phyloP scores from a whole-genome alignment of 1,140 invertebrate genomes.

The Hermetia illucens region DNA sequence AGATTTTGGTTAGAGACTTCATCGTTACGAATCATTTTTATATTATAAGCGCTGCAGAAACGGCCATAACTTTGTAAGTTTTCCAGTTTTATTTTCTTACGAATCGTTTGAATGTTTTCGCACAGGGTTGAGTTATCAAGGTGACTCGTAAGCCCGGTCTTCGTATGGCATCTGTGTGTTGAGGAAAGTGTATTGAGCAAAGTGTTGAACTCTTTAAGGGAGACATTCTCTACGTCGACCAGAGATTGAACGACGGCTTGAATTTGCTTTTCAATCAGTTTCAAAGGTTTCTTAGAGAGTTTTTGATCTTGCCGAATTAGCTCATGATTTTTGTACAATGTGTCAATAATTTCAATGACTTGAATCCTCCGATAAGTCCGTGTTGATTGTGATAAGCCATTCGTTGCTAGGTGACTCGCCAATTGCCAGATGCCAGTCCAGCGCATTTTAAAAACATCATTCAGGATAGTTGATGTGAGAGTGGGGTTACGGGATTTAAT shows the following conservation, averaged over 20 bases:
- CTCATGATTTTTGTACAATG: slow-evolving; percentile 35
- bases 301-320: slow-evolving; percentile 6
- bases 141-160: slow-evolving; percentile 3
- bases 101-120: slow-evolving; percentile 19
- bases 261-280: slow-evolving; percentile 9
- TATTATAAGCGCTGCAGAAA: slow-evolving; percentile 22
- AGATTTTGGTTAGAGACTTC: too few relatives aligned
- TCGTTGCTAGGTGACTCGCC: slow-evolving; percentile 4
- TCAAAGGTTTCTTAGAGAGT: slow-evolving; percentile 4
- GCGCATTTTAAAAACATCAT: slow-evolving; percentile 9
- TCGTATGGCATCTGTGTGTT: not conserved
- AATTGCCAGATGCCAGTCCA: slow-evolving; percentile 9
- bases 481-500: slow-evolving; percentile 10
- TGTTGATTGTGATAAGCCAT: slow-evolving; percentile 30
- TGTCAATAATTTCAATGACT: slow-evolving; percentile 35
- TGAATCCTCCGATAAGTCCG: slow-evolving; percentile 38
- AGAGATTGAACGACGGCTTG: not conserved
- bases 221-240: slow-evolving; percentile 1
- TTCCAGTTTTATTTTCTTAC: slow-evolving; percentile 13
- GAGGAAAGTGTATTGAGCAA: slow-evolving; percentile 7
- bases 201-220: slow-evolving; percentile 10
- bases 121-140: slow-evolving; percentile 26
- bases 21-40: slow-evolving; percentile 25
- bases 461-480: slow-evolving; percentile 8
- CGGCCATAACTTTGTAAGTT: slow-evolving; percentile 8